A percentile compares a stretch with the other conserved stretches of the same genome.
These are phyloP conservation scores for Cephalotes varians DNA, from an alignment of 2,888 invertebrate species.

Conservation along the genomic window DNA sequence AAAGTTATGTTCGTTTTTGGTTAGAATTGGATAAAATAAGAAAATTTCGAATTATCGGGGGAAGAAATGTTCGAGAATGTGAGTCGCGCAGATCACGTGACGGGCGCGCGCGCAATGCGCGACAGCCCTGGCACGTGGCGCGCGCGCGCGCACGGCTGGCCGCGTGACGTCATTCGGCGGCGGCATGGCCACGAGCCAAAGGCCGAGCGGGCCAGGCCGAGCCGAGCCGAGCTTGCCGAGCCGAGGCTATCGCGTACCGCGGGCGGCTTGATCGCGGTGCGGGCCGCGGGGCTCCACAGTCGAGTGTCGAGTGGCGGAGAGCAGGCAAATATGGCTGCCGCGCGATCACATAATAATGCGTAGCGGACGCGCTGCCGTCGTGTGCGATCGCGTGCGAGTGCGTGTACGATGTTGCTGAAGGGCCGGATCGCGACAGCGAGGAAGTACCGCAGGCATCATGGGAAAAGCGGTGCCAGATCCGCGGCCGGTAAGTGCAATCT, in stretches of 20 bases:
- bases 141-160: slow-evolving; percentile 71
- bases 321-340: slow-evolving; percentile 82
- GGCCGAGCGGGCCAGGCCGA: slow-evolving; percentile 76
- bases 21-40: too few species aligned
- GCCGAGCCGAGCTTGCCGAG: slow-evolving; percentile 60
- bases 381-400: slow-evolving; percentile 72
- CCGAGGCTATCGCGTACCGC: too few species aligned
- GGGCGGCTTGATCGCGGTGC: slow-evolving; percentile 16
- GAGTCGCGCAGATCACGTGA: background rate
- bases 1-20: background rate
- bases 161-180: slow-evolving; percentile 50
- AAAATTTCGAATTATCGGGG: background rate
- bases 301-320: slow-evolving; percentile 72
- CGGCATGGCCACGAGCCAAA: slow-evolving; percentile 80
- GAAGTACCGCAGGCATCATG: slow-evolving; percentile 83
- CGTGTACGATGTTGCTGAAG: slow-evolving; percentile 83
- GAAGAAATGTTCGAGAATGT: background rate
- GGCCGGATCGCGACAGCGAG: slow-evolving; percentile 76
- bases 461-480: slow-evolving; percentile 79
- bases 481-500: slow-evolving; percentile 82
- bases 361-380: slow-evolving; percentile 71
- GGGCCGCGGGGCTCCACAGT: slow-evolving; percentile 59
- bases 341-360: slow-evolving; percentile 82
- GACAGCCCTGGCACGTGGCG: slow-evolving; percentile 4
- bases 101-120: background rate